Conservation (phyloP, 2,113 vertebrate genomes). For the Centrocercus urophasianus region DNA sequence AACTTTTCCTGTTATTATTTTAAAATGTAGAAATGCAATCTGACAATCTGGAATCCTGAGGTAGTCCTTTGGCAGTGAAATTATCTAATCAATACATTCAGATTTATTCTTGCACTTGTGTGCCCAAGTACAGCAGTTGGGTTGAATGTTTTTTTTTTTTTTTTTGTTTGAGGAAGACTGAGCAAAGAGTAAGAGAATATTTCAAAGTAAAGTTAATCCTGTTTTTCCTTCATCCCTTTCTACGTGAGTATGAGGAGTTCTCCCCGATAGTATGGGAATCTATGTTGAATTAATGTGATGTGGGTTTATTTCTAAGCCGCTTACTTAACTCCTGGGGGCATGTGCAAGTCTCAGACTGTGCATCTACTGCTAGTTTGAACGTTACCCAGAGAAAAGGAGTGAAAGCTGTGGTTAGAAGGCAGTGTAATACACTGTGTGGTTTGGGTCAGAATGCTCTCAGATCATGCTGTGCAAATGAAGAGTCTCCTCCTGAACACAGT, state of each 20-base stretch:
- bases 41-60: not conserved
- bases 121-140: not conserved
- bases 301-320: not conserved
- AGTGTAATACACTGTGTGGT: rapidly evolving
- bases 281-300: not conserved
- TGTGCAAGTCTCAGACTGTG: not conserved
- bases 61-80: not conserved
- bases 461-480: not conserved
- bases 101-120: not conserved
- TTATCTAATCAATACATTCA: not conserved
- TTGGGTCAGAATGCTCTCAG: not conserved
- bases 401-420: not conserved
- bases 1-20: not conserved
- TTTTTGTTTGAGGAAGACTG: not conserved
- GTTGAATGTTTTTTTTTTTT: not conserved
- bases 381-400: not conserved
- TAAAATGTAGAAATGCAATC: not conserved
- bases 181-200: not conserved
- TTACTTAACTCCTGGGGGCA: not conserved
- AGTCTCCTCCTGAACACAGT: not conserved
- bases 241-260: not conserved
- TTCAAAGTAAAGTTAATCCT: not conserved
- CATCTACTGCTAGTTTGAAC: not conserved
- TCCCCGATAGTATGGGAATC: not conserved
- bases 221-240: not conserved